Evolutionary conservation across 1,140 invertebrate species (phyloP).

Genomic region (Agrilus planipennis): DNA sequence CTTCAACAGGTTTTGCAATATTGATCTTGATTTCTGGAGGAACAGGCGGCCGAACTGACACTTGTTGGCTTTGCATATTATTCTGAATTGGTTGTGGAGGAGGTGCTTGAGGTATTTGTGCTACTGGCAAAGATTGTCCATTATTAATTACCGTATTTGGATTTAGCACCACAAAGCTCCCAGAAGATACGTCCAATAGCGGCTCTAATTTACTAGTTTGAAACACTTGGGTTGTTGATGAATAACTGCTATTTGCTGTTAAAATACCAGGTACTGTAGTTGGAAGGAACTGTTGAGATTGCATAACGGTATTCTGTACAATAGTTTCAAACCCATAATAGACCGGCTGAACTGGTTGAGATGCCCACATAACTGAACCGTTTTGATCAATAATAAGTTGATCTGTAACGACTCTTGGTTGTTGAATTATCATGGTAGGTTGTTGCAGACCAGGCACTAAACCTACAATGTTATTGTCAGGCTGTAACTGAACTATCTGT

Average conservation of each 20-base stretch:
- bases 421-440: conserved; percentile 28
- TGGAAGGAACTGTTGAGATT: conserved; percentile 67
- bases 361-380: conserved; percentile 28
- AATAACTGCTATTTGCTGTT: conserved; percentile 64
- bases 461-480: conserved; percentile 48
- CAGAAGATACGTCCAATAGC: conserved; percentile 53
- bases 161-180: conserved; percentile 59
- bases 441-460: conserved; percentile 51
- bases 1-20: background rate
- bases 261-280: conserved; percentile 63
- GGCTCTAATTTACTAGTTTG: conserved; percentile 73
- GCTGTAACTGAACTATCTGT: conserved; percentile 37
- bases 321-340: conserved; percentile 73
- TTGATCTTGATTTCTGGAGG: background rate
- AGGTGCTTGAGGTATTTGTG: conserved; percentile 9
- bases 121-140: conserved; percentile 13
- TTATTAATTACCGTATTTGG: conserved; percentile 25
- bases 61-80: conserved; percentile 8
- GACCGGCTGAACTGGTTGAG: conserved; percentile 46
- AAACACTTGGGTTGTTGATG: conserved; percentile 68
- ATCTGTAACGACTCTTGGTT: conserved; percentile 24
- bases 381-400: conserved; percentile 30
- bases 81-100: conserved; percentile 4
- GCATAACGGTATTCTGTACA: conserved; percentile 75
- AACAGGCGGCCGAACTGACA: background rate